Conservation (phyloP, 2,113 vertebrate species). For the Petroica traversi region DNA sequence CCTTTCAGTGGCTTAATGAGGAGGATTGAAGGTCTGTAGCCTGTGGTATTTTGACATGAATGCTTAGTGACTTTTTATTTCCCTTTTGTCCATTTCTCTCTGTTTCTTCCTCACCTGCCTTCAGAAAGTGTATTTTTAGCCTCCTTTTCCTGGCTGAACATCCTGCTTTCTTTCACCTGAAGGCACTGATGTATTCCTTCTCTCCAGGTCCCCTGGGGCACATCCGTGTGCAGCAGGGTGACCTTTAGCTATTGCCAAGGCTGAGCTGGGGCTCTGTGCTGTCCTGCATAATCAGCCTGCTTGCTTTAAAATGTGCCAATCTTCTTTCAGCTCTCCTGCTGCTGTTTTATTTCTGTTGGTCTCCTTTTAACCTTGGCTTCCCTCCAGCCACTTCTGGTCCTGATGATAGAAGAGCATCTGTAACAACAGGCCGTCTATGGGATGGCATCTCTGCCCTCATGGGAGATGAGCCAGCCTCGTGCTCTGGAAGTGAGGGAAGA, state of each 20-base stretch:
- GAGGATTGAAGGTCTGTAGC: not conserved
- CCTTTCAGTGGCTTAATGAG: not conserved
- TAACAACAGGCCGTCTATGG: not conserved
- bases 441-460: not conserved
- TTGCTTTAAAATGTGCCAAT: constrained; percentile 9
- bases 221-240: not conserved
- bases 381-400: not conserved
- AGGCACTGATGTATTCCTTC: not conserved
- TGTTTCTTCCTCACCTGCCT: not conserved
- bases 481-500: not conserved
- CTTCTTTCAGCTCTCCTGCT: not conserved
- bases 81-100: not conserved
- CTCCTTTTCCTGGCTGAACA: not conserved
- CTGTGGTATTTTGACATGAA: not conserved
- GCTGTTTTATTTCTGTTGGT: constrained; percentile 28
- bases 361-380: constrained; percentile 50
- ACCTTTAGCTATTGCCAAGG: not conserved
- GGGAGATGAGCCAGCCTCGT: not conserved
- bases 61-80: not conserved
- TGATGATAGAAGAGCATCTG: not conserved
- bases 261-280: not conserved
- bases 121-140: not conserved
- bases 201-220: not conserved
- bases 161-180: not conserved
- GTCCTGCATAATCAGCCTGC: not conserved